Base-by-base conservation (phyloP, 2,113 vertebrate genomes). In the Hemicordylus capensis region DNA sequence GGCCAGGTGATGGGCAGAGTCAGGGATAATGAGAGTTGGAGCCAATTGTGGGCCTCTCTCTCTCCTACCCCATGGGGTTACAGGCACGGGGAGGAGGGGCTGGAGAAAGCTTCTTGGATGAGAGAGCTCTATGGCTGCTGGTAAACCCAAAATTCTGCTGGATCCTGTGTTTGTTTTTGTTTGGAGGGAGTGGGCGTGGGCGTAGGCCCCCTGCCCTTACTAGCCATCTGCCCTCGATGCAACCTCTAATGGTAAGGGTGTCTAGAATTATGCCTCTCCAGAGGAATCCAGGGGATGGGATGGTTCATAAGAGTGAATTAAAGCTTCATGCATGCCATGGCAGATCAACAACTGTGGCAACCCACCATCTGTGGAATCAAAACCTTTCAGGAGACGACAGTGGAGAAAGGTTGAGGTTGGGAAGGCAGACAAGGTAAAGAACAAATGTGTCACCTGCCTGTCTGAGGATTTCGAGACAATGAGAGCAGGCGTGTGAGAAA, bases 391-490 rank as follows among this genome's bases (percentile, higher is more conserved):
- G 69, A 46, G 81, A 61, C n/a, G 56, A 83, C 9, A 73, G 69
- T 48, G 81, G 69, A 63, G 56, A 83, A 83, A 83, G 69, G 81
- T 83, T 83, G 69, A 61, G 81, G 81, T 61, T 26, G 48, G 34
- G 63, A 76, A 70, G 63, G 37, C 34, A 81, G 64, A 31, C 80
- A 63, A 75, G 70, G 39, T 17, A 54, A 63, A 76, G 81, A 76
- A 56, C 48, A 84, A 76, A 74, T 82, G 74, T 67, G 48, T 67
- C 83, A 76, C 74, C 61, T 84, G 63, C 61, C 26, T 69, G 61
- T 67, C 59, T 76, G 59, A 75, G 24, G 44, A 54, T 44, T 82
- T 76, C 46, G 66, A 84, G 73, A 84, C 61, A 67, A 28, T 24
- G 73, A 77, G 34, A 66, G 74, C 83, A 76, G 83, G 64, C 74